Evolutionary conservation across 1,140 invertebrate species (phyloP).

Genomic region (Myzus persicae): DNA sequence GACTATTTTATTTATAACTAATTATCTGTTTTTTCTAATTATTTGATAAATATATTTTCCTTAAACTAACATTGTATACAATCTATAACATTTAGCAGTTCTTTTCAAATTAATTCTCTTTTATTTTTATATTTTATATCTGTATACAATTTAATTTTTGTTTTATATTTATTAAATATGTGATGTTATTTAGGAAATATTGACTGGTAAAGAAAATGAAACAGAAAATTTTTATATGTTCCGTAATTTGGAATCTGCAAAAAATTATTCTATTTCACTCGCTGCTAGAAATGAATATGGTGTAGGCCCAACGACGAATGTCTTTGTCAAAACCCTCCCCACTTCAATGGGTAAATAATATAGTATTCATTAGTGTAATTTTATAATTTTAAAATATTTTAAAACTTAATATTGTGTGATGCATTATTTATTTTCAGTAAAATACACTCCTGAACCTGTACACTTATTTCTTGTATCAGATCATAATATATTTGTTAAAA

Average conservation of each 20-base stretch:
- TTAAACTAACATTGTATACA: not conserved
- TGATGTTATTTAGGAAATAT: constrained; percentile 34
- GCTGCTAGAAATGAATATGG: constrained; percentile 83
- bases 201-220: constrained; percentile 42
- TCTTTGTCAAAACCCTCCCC: constrained; percentile 73
- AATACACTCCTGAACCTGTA: constrained; percentile 43
- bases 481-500: constrained; percentile 4
- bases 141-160: not conserved
- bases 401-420: not conserved
- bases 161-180: not conserved
- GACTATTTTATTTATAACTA: not conserved
- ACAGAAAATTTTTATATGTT: constrained; percentile 73
- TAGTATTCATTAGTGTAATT: constrained; percentile 19
- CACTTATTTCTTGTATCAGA: constrained; percentile 45
- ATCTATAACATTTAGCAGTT: constrained; percentile 25
- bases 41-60: not conserved
- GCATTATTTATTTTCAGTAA: constrained; percentile 26
- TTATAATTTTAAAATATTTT: not conserved
- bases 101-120: not conserved
- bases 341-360: constrained; percentile 70
- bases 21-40: not conserved
- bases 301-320: constrained; percentile 75
- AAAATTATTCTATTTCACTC: constrained; percentile 79
- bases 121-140: not conserved
- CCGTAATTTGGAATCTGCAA: constrained; percentile 76